phyloP scores from a whole-genome alignment of 2,888 invertebrate species.

The Linyphia triangularis region DNA sequence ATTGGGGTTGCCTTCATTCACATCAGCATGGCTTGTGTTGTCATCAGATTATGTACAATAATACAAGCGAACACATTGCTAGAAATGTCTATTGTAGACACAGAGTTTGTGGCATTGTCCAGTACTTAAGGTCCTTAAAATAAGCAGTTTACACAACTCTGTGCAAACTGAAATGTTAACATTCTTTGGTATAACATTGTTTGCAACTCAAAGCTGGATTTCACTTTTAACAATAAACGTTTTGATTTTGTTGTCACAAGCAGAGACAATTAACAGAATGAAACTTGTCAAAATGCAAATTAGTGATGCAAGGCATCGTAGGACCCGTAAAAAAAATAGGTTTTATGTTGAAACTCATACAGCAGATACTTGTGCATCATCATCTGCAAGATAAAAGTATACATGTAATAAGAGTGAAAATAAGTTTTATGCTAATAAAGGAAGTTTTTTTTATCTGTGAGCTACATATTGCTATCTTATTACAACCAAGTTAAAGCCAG shows the following conservation, averaged over 20 bases:
- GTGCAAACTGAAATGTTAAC: not conserved
- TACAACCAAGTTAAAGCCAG: too few relatives aligned
- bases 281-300: not conserved
- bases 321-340: slow-evolving; percentile 23
- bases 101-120: not conserved
- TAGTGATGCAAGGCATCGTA: not conserved
- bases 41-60: slow-evolving; percentile 63
- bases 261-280: not conserved
- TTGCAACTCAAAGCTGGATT: not conserved
- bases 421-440: too few relatives aligned
- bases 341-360: slow-evolving; percentile 80
- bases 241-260: slow-evolving; percentile 54
- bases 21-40: too few relatives aligned
- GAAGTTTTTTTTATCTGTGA: too few relatives aligned
- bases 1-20: slow-evolving; percentile 9
- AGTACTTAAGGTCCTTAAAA: not conserved
- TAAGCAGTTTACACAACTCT: not conserved
- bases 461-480: too few relatives aligned
- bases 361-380: slow-evolving; percentile 84
- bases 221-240: not conserved
- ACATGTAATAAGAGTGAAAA: too few relatives aligned
- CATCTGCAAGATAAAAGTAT: slow-evolving; percentile 80
- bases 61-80: slow-evolving; percentile 54
- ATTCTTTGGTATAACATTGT: slow-evolving; percentile 46
- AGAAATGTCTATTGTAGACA: not conserved